Conservation (phyloP, 53 echinoderm and acorn worm species). For the Holothuria leucospilota region DNA sequence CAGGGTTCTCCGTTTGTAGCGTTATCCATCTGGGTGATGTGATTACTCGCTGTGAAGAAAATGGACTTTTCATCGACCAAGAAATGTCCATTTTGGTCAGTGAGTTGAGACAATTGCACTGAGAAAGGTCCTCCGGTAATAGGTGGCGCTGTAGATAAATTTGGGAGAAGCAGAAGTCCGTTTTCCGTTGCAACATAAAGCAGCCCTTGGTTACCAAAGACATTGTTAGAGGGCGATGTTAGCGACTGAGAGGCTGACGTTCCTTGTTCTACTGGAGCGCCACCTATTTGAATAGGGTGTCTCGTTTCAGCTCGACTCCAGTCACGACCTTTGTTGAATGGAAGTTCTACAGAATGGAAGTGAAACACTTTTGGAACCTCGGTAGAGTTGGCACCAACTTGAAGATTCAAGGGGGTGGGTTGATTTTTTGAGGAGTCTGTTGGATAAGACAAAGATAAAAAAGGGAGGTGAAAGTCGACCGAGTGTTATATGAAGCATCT, state of each 20-base stretch:
- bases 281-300: neutral
- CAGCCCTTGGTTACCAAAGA: constrained; percentile 3
- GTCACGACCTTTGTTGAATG: neutral
- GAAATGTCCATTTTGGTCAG: constrained; percentile 36
- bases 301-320: neutral
- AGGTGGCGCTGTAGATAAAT: constrained; percentile 38
- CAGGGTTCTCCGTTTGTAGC: neutral
- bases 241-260: neutral
- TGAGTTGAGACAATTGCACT: constrained; percentile 25
- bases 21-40: neutral
- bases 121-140: neutral
- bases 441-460: neutral
- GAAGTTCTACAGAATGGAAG: constrained; percentile 27
- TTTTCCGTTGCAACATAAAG: constrained; percentile 40
- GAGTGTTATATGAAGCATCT: too few relatives aligned
- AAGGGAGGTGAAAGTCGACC: neutral
- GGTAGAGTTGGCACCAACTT: neutral
- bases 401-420: constrained; percentile 25
- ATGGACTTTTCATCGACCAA: constrained; percentile 18
- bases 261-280: neutral
- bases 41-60: neutral
- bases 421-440: constrained; percentile 1
- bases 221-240: neutral
- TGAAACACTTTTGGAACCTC: constrained; percentile 4
- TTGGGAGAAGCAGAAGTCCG: constrained; percentile 28